These are phyloP conservation scores for Nothocercus nigrocapillus DNA, from an alignment of 2,113 vertebrate species.

Conservation along the genomic window DNA sequence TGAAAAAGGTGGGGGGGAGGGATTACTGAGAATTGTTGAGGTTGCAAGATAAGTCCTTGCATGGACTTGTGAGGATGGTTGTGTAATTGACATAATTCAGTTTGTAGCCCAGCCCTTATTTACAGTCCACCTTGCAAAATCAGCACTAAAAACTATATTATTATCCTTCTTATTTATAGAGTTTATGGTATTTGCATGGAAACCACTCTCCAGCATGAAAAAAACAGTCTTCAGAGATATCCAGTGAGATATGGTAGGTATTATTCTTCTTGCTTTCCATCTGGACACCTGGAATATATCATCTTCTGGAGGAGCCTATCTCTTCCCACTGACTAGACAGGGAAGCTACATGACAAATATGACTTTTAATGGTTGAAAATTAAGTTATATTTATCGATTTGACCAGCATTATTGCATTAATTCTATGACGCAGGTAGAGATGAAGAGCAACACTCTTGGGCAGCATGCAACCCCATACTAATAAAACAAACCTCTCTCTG, in stretches of 20 bases:
- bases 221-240: not conserved
- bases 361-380: not conserved
- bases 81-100: not conserved
- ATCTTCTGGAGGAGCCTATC: not conserved
- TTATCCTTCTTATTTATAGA: not conserved
- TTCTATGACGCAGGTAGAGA: not conserved
- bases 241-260: not conserved
- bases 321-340: not conserved
- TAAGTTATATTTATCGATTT: not conserved
- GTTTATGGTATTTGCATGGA: not conserved
- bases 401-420: not conserved
- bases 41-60: not conserved
- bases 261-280: not conserved
- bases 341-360: not conserved
- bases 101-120: not conserved
- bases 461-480: not conserved
- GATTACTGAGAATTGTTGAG: not conserved
- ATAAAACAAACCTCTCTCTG: not conserved
- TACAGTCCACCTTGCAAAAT: not conserved
- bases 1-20: not conserved
- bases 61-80: not conserved
- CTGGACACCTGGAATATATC: not conserved
- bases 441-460: not conserved
- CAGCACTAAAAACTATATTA: not conserved
- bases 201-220: not conserved